Evolutionary conservation across 2,888 invertebrate genomes (phyloP), one percentile per base, ranked within the genome.

Genomic region (Kryphioiulus occultus): DNA sequence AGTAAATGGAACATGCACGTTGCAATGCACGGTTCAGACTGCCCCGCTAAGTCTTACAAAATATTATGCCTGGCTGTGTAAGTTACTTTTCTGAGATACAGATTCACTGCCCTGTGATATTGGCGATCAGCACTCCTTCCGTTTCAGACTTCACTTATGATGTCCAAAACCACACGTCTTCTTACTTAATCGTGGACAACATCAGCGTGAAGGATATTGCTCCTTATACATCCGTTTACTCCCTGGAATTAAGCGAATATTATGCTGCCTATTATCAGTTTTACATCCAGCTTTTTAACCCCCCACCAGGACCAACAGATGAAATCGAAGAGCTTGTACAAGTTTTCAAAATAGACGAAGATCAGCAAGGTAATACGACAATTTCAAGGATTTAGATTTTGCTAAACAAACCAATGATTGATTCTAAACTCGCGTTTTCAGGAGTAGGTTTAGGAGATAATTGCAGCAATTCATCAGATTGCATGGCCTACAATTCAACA

Each of bases 241-340:
- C 84, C 17, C 12, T 35, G 10, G 26, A 35, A 17, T 42, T 84
- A 84, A 84, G 10, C 42, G 84, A 35, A 35, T 84, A 84, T 22
- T 84, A 84, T 22, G 32, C 84, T 1, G 84, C 84, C 9, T 84
- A 5, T 35, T 84, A 84, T 84, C 39, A 84, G 42, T 84, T 35
- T 35, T 84, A 39, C 42, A 22, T 35, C 22, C 39, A 84, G 26
- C 7, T 39, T 35, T 39, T 84, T 7, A 35, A 35, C 15, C 83
- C 84, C 5, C 17, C 78, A 78, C 7, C 35, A 35, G 7, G 7
- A 2, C 35, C 35, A 35, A 2, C 17, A 26, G 59, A 68, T 26
- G 26, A 26, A 22, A 39, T 84, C 12, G 84, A 84, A 15, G 84
- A 84, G n/a, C 84, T 84, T 42, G n/a, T n/a, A 22, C 42, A 84